These are phyloP conservation scores for Struthidea cinerea DNA, from an alignment of 2,113 vertebrate genomes.

Conservation along the genomic window DNA sequence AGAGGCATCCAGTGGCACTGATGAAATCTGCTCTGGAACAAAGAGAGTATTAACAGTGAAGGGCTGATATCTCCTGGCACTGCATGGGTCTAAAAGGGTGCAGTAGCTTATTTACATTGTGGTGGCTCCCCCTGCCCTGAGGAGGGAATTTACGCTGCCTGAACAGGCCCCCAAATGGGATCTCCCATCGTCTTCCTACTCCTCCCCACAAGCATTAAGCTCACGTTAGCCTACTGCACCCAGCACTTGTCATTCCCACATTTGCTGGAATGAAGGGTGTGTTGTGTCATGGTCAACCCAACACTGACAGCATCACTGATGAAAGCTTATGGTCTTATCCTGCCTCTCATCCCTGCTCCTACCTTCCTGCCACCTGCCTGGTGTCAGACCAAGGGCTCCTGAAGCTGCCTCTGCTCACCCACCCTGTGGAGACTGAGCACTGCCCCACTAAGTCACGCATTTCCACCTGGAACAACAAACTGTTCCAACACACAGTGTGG, in stretches of 20 bases:
- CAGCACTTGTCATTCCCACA: neutral
- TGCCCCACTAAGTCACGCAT: neutral
- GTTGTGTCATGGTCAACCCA: neutral
- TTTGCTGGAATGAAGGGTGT: neutral
- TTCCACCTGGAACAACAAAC: neutral
- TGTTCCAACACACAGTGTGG: accelerated
- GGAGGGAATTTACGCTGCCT: neutral
- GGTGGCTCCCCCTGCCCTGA: neutral
- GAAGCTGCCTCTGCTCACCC: neutral
- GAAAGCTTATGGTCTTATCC: neutral
- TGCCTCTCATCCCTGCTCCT: neutral
- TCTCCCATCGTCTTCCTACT: neutral
- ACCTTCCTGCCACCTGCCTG: neutral
- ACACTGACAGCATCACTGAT: neutral
- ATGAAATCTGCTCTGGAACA: neutral
- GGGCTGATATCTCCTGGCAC: neutral
- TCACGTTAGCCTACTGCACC: neutral
- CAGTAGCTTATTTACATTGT: neutral
- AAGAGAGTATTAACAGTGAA: neutral
- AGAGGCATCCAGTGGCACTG: neutral
- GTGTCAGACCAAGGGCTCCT: neutral
- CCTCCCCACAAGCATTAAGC: accelerated
- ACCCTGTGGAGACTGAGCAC: neutral
- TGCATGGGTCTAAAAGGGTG: neutral
- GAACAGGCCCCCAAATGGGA: neutral